Base-by-base conservation (phyloP, 2,113 vertebrate genomes). In the Mus pahari region DNA sequence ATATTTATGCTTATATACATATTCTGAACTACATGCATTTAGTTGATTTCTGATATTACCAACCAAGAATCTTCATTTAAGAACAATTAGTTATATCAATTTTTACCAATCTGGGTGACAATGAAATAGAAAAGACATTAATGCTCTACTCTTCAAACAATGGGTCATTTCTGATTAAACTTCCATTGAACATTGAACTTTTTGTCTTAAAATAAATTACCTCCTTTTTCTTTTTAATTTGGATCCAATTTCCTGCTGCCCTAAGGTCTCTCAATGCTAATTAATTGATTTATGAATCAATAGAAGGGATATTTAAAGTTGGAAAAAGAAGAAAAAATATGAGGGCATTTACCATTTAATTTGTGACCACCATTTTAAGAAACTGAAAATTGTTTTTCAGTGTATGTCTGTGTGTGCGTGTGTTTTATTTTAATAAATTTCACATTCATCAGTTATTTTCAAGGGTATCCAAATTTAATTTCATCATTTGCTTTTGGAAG, bases 201-300 rank as follows among this genome's bases (percentile, higher is more conserved):
- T 96, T 94, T 97, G 97, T 98, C 97, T 98, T 96, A 96, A 98
- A 98, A 98, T 96, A 98, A 98, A 99, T 98, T 97, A 83, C 91
- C 58, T 97, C 62, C 83, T 98, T 98, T 97, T 98, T 97, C 94
- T 98, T 97, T 98, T 98, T 97, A 98, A 98, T 98, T 98, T 97
- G 96, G 95, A 97, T 93, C 74, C 89, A 98, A 97, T 98, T 98
- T 98, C 84, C 79, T 97, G 81, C 48, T 97, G 97, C 97, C 96
- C 97, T 97, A 0, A 1, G 93, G 97, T 98, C 96, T 98, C 90
- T 14, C 58, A 83, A 95, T 97, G 96, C 88, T 97, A 98, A 98
- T 98, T 98, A 98, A 98, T 98, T 98, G 97, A 98, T 98, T 98
- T 98, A 98, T 97, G 92, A 98, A 98, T 98, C 58, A 97, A 97